phyloP scores from a whole-genome alignment of 2,113 vertebrate genomes.

The Rhinoderma darwinii region DNA sequence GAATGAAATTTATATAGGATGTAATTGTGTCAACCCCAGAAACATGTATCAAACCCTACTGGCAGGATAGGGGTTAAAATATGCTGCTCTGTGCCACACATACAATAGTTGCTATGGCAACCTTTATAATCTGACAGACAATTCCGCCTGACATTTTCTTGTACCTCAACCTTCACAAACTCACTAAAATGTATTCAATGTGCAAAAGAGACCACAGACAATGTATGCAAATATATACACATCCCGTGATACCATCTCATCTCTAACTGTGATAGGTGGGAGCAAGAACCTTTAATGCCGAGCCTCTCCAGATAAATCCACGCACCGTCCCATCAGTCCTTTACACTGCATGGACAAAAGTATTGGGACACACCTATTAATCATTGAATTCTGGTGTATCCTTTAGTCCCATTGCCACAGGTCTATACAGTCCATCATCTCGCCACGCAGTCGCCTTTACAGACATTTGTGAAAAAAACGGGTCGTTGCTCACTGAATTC shows the following conservation, averaged over 20 bases:
- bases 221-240: slow-evolving; percentile 55
- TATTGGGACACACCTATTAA: too few relatives aligned
- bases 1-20: background rate
- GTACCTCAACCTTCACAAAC: slow-evolving; percentile 58
- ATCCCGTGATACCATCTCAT: slow-evolving; percentile 44
- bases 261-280: slow-evolving; percentile 27
- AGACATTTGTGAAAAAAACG: too few relatives aligned
- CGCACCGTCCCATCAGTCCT: background rate
- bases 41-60: background rate
- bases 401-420: too few relatives aligned
- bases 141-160: slow-evolving; percentile 52
- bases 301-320: background rate
- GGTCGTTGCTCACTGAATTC: too few relatives aligned
- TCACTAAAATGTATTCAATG: slow-evolving; percentile 50
- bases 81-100: slow-evolving; percentile 27
- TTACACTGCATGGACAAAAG: too few relatives aligned
- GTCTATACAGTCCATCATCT: too few relatives aligned
- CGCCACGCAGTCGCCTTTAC: too few relatives aligned
- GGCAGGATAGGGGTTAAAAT: slow-evolving; percentile 48
- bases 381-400: too few relatives aligned
- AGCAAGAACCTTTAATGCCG: background rate
- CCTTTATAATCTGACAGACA: slow-evolving; percentile 58
- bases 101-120: slow-evolving; percentile 57
- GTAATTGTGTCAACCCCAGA: background rate
- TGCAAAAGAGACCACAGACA: slow-evolving; percentile 17